These are phyloP conservation scores for Caenorhabditis virilis DNA, from an alignment of 2,888 invertebrate genomes.

Conservation along the genomic window DNA sequence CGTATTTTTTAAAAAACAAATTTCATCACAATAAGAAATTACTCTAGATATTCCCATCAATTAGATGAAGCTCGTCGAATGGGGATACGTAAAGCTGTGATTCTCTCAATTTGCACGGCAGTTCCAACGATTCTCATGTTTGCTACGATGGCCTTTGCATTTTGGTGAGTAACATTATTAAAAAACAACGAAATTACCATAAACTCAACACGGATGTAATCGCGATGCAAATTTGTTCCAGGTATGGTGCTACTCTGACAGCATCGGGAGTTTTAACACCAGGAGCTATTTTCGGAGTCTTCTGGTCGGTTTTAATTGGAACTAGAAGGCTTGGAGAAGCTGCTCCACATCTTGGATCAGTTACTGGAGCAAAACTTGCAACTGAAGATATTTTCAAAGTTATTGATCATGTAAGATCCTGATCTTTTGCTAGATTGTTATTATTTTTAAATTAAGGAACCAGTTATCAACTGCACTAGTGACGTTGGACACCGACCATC, in stretches of 20 bases:
- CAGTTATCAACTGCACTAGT: constrained; percentile 71
- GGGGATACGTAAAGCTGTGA: constrained; percentile 67
- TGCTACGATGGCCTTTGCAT: constrained; percentile 66
- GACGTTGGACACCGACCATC: constrained; percentile 69
- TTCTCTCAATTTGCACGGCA: constrained; percentile 50
- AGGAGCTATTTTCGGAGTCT: constrained; percentile 60
- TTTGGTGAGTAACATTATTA: constrained; percentile 58
- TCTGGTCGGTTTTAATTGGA: constrained; percentile 67
- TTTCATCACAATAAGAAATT: no score
- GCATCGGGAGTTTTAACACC: constrained; percentile 46
- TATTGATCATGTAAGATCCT: constrained; percentile 69
- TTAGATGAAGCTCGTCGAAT: constrained; percentile 67
- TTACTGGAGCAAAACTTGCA: constrained; percentile 81
- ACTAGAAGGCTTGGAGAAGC: constrained; percentile 78
- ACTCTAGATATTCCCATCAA: constrained; percentile 51
- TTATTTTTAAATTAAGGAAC: constrained; percentile 66
- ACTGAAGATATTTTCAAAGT: constrained; percentile 74
- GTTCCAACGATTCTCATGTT: constrained; percentile 68
- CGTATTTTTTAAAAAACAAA: no score
- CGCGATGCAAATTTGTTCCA: constrained; percentile 6
- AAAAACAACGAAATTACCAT: constrained; percentile 10
- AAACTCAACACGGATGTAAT: background rate
- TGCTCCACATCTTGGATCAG: constrained; percentile 81
- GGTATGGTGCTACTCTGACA: constrained; percentile 54
- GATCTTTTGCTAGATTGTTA: background rate